phyloP scores from a whole-genome alignment of 2,888 invertebrate genomes.

The Taphrorychus bicolor region DNA sequence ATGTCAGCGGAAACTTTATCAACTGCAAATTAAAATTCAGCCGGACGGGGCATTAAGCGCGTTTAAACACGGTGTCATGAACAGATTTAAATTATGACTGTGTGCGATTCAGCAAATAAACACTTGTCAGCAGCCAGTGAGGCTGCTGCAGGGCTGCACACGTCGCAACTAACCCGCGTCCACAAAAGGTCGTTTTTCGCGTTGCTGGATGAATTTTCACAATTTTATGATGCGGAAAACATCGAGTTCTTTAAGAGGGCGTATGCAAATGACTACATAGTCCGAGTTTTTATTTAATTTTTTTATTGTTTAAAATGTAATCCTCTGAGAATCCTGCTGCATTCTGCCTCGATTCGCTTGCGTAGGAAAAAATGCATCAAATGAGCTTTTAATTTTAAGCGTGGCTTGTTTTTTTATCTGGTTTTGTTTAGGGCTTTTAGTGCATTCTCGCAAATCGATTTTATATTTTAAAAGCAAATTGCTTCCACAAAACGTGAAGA shows the following conservation, averaged over 20 bases:
- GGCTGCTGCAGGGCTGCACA: not conserved
- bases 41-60: constrained; percentile 20
- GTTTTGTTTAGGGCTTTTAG: constrained; percentile 8
- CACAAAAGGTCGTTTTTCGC: constrained; percentile 7
- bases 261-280: no score
- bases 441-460: not conserved
- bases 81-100: constrained; percentile 34
- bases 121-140: constrained; percentile 33
- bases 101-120: constrained; percentile 36
- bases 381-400: not conserved
- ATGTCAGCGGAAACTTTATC: constrained; percentile 12
- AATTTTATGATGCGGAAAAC: constrained; percentile 15
- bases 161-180: constrained; percentile 4
- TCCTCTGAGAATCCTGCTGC: not conserved
- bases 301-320: not conserved
- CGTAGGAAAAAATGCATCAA: constrained; percentile 5
- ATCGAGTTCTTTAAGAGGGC: not conserved
- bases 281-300: not conserved
- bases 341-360: not conserved
- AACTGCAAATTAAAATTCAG: constrained; percentile 21
- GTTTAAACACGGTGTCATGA: constrained; percentile 35
- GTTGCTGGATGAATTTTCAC: not conserved
- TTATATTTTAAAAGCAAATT: constrained; percentile 7
- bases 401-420: not conserved
- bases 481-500: not conserved